Conservation (phyloP, 2,113 vertebrate genomes). For the Blennius ocellaris region DNA sequence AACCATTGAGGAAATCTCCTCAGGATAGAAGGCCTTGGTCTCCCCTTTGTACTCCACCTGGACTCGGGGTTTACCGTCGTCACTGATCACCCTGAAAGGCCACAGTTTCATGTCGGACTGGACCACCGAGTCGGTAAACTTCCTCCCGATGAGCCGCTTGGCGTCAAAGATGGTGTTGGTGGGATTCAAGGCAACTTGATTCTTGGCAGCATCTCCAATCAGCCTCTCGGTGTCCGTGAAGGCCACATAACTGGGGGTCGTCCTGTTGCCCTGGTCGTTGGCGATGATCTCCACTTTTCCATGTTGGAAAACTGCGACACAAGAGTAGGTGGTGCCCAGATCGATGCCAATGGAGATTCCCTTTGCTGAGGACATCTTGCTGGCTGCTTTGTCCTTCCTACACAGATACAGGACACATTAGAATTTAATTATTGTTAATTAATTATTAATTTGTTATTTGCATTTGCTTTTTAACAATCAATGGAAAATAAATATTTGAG, state of each 20-base stretch:
- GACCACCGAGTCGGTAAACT: conserved; percentile 70
- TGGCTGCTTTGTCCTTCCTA: conserved; percentile 34
- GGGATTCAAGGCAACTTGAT: conserved; percentile 74
- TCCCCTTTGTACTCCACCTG: conserved; percentile 83
- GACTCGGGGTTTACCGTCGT: conserved; percentile 80
- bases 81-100: conserved; percentile 80
- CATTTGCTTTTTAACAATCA: no score
- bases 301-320: conserved; percentile 92
- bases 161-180: conserved; percentile 71
- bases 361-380: conserved; percentile 75
- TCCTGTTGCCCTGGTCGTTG: conserved; percentile 75
- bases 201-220: conserved; percentile 66
- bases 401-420: neutral
- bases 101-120: conserved; percentile 82
- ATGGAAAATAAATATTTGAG: no score
- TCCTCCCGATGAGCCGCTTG: conserved; percentile 79
- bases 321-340: conserved; percentile 77
- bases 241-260: conserved; percentile 66
- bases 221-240: conserved; percentile 59
- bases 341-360: conserved; percentile 78
- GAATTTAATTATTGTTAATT: no score
- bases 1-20: conserved; percentile 84
- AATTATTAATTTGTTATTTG: no score
- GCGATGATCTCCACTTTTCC: conserved; percentile 87
- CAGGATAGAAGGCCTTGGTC: conserved; percentile 77